Conservation (phyloP, 2,113 vertebrate species). For the Dolichotis patagonum region DNA sequence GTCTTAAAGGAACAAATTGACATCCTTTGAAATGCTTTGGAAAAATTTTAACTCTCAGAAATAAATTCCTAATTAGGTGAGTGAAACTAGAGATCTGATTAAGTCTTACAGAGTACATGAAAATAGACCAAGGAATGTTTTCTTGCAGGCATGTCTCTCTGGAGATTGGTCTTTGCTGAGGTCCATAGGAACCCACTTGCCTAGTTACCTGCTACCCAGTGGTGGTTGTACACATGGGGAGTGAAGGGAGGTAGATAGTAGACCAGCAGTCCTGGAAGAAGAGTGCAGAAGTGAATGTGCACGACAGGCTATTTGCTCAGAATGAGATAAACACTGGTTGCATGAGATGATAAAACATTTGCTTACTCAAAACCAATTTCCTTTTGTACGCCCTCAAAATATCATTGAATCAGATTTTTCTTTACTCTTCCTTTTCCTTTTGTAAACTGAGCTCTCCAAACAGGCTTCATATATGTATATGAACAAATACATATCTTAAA, state of each 20-base stretch:
- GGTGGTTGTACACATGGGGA: no score
- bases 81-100: constrained; percentile 44
- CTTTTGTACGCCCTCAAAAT: not conserved
- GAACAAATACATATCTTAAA: not conserved
- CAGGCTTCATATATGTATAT: not conserved
- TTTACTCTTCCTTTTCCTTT: not conserved
- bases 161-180: not conserved
- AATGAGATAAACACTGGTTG: not conserved
- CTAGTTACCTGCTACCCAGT: not conserved
- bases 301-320: not conserved
- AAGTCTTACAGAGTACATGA: constrained; percentile 23
- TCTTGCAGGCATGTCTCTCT: not conserved
- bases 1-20: constrained; percentile 68
- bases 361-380: constrained; percentile 38
- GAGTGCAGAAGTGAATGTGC: not conserved
- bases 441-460: not conserved
- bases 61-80: constrained; percentile 63
- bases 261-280: not conserved
- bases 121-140: constrained; percentile 18
- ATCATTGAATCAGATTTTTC: not conserved
- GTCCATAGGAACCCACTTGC: not conserved
- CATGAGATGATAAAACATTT: not conserved
- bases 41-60: constrained; percentile 66
- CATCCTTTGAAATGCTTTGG: constrained; percentile 59
- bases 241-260: not conserved